These are phyloP conservation scores for Sternotherus odoratus DNA, from an alignment of 2,797 vertebrate species.

Conservation along the genomic window DNA sequence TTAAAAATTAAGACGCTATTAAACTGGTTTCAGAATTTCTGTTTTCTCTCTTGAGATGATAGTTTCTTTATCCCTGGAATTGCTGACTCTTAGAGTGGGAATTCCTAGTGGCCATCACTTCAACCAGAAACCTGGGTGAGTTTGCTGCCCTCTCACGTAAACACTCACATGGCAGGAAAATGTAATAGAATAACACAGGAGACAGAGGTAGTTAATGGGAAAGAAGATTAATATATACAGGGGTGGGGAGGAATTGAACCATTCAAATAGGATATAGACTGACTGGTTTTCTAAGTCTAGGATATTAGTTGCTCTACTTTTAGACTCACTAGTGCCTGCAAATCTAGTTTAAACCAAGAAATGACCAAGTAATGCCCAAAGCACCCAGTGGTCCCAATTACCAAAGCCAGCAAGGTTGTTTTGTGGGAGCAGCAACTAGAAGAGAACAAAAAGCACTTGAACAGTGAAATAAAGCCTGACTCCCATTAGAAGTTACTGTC, in stretches of 20 bases:
- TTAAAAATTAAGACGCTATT: slow-evolving; percentile 11
- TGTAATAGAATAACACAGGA: slow-evolving; percentile 57
- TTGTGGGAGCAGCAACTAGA: too few species aligned
- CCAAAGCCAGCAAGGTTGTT: background rate
- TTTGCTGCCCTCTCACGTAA: slow-evolving; percentile 18
- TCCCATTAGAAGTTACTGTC: background rate
- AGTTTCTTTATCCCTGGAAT: background rate
- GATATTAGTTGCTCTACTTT: background rate
- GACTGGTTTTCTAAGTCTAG: background rate
- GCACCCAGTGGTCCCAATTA: background rate
- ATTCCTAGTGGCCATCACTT: slow-evolving; percentile 16
- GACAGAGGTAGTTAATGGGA: slow-evolving; percentile 35
- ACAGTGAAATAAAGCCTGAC: background rate
- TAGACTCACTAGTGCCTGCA: background rate
- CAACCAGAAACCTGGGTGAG: background rate
- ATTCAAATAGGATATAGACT: background rate
- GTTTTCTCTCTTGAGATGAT: background rate
- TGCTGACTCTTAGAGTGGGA: background rate
- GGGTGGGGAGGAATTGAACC: background rate
- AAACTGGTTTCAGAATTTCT: slow-evolving; percentile 5
- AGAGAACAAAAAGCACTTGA: background rate
- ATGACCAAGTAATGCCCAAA: background rate
- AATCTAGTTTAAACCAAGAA: background rate
- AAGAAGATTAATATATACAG: slow-evolving; percentile 14
- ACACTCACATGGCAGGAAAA: slow-evolving; percentile 10